Conservation (phyloP, 2,888 invertebrate species). For the Beris morrisii region DNA sequence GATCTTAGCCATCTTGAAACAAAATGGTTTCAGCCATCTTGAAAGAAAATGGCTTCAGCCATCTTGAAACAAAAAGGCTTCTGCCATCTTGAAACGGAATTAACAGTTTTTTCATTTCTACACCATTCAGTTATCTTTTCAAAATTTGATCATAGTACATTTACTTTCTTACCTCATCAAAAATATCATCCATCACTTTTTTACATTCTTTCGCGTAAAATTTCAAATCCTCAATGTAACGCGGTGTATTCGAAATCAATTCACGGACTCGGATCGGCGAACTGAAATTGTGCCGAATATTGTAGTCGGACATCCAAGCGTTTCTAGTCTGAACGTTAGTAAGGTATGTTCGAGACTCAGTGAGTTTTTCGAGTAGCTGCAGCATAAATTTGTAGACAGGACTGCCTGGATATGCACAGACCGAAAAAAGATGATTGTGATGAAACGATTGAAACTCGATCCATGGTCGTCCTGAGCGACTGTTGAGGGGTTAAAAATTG, state of each 20-base stretch:
- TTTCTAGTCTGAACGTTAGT: constrained; percentile 50
- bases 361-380: constrained; percentile 53
- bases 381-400: constrained; percentile 58
- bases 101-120: too few species aligned
- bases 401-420: constrained; percentile 68
- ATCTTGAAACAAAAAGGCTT: too few species aligned
- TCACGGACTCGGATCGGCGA: constrained; percentile 68
- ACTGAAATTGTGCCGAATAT: constrained; percentile 68
- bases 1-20: too few species aligned
- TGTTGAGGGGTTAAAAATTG: constrained; percentile 26
- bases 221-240: constrained; percentile 62
- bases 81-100: too few species aligned
- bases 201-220: constrained; percentile 60
- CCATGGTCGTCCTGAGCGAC: constrained; percentile 57
- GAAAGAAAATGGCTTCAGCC: too few species aligned
- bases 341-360: constrained; percentile 53
- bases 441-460: constrained; percentile 64
- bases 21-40: too few species aligned
- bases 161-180: constrained; percentile 56
- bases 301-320: constrained; percentile 73
- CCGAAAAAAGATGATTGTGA: constrained; percentile 64
- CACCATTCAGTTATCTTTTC: too few species aligned
- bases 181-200: constrained; percentile 62
- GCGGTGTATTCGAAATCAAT: constrained; percentile 60
- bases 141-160: too few species aligned